A percentile compares a stretch with the other conserved stretches of the same genome.
phyloP scores from a whole-genome alignment of 2,113 vertebrate species.

The Anhinga anhinga region DNA sequence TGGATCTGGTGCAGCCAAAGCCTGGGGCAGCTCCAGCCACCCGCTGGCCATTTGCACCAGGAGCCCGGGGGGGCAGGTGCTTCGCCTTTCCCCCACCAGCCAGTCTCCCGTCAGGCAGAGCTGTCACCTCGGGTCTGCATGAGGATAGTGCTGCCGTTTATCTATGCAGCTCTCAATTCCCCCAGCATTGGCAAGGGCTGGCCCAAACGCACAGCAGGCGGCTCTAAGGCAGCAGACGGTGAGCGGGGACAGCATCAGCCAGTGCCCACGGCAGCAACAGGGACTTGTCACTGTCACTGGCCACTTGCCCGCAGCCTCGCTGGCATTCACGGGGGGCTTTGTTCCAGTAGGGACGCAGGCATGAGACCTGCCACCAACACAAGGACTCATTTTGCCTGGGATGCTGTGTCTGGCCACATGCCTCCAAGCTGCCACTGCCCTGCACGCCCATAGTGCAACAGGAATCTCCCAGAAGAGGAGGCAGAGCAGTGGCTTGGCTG shows the following conservation, averaged over 20 bases:
- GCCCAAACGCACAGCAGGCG: accelerated
- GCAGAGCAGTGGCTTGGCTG: background rate
- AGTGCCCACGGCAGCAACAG: accelerated
- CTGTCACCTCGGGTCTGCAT: background rate
- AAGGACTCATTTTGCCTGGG: background rate
- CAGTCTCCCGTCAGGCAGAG: background rate
- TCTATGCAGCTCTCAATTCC: background rate
- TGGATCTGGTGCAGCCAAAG: accelerated
- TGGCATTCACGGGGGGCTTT: background rate
- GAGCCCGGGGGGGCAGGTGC: background rate
- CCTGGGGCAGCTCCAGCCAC: background rate
- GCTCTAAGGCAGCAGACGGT: background rate
- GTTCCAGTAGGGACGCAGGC: background rate
- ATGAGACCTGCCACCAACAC: accelerated
- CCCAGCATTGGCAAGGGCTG: background rate
- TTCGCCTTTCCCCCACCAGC: background rate
- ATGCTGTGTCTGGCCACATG: accelerated
- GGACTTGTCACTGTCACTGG: background rate
- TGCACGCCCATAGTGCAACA: accelerated
- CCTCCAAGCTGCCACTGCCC: accelerated
- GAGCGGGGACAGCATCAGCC: accelerated
- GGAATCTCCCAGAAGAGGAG: background rate
- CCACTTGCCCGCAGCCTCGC: background rate
- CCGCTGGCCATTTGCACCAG: accelerated
- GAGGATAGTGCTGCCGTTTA: background rate